phyloP scores from a whole-genome alignment of 2,797 vertebrate genomes.

The Kryptopterus vitreolus region DNA sequence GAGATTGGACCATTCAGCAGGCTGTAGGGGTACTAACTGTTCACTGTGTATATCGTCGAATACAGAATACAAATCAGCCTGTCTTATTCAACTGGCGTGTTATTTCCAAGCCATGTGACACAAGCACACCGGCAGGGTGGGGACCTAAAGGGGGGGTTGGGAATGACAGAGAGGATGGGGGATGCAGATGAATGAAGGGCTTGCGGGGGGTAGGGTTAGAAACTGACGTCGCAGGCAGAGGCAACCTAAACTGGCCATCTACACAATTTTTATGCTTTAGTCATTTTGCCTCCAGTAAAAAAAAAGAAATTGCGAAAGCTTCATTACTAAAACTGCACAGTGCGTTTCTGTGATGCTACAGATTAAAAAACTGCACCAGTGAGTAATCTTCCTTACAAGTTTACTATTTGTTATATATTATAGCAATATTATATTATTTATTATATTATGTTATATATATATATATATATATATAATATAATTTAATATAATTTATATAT shows the following conservation, averaged over 20 bases:
- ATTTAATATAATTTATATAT: no score
- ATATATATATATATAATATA: no score
- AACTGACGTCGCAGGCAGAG: constrained; percentile 11
- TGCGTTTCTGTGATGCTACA: constrained; percentile 1
- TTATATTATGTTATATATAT: no score
- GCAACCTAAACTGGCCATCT: constrained; percentile 49
- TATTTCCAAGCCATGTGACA: constrained; percentile 41
- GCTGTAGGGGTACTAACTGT: not conserved
- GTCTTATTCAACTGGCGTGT: constrained; percentile 30
- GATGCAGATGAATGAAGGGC: constrained; percentile 46
- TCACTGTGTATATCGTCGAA: constrained; percentile 1
- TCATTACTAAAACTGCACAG: not conserved
- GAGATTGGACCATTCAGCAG: not conserved
- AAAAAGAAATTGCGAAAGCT: not conserved
- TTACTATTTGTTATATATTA: no score
- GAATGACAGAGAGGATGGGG: constrained; percentile 19
- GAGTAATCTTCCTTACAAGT: not conserved
- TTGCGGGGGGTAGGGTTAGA: constrained; percentile 28
- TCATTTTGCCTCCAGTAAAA: constrained; percentile 14
- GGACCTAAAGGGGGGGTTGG: constrained; percentile 11
- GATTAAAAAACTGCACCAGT: constrained; percentile 4
- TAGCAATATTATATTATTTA: not conserved
- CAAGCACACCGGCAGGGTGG: constrained; percentile 22
- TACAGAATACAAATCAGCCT: constrained; percentile 26
- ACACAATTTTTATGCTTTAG: constrained; percentile 56